Evolutionary conservation across 2,888 invertebrate species (phyloP).

Genomic region (Isotomurus palustris): DNA sequence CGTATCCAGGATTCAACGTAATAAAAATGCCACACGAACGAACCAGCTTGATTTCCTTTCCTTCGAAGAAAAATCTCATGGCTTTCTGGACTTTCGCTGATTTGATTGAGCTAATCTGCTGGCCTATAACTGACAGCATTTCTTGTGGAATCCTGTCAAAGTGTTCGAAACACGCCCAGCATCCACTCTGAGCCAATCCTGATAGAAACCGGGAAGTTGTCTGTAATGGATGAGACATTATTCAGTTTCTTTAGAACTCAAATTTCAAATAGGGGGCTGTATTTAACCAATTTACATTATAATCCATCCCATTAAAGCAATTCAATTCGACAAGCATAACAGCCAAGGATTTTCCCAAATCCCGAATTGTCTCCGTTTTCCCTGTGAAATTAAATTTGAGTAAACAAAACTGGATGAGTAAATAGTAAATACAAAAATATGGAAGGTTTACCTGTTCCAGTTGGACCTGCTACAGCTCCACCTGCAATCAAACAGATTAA

Average conservation of each 20-base stretch:
- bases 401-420: too few species aligned
- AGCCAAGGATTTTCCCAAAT: constrained; percentile 78
- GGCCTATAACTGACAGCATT: constrained; percentile 79
- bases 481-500: constrained; percentile 86
- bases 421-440: background rate
- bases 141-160: constrained; percentile 81
- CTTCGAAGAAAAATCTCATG: constrained; percentile 78
- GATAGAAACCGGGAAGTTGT: constrained; percentile 91
- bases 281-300: constrained; percentile 50
- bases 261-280: too few species aligned
- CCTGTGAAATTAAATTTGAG: constrained; percentile 60
- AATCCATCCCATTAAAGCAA: constrained; percentile 73
- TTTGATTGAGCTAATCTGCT: constrained; percentile 79
- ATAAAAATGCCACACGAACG: constrained; percentile 85
- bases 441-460: constrained; percentile 51
- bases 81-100: constrained; percentile 72
- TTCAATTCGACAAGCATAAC: constrained; percentile 89
- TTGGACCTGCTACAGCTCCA: constrained; percentile 84
- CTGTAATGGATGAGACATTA: constrained; percentile 50
- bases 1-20: constrained; percentile 76
- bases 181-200: constrained; percentile 81
- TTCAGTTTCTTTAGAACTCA: constrained; percentile 1
- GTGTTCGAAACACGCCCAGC: constrained; percentile 87
- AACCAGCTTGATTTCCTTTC: constrained; percentile 71
- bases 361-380: constrained; percentile 87